A percentile compares a stretch with the other conserved stretches of the same genome.
Conservation (phyloP, 2,113 vertebrate species). For the Laticauda colubrina region DNA sequence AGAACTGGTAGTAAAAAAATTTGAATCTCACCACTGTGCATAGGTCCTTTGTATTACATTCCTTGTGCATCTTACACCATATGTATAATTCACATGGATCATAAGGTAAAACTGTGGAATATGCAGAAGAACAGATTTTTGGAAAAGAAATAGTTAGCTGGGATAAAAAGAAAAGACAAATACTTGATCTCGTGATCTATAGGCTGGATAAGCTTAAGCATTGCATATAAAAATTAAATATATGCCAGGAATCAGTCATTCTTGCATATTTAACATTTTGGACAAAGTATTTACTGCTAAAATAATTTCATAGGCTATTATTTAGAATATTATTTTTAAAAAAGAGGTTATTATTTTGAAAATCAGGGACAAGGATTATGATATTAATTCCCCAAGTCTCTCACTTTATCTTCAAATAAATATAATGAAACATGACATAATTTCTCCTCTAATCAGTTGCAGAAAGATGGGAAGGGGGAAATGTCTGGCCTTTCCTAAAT, state of each 20-base stretch:
- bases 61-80: neutral
- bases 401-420: constrained; percentile 27
- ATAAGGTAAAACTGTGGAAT: neutral
- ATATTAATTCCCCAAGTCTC: constrained; percentile 30
- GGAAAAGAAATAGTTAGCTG: neutral
- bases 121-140: neutral
- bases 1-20: no score
- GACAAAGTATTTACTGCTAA: neutral
- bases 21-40: neutral
- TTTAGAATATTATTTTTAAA: constrained; percentile 3
- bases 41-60: neutral
- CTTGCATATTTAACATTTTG: neutral
- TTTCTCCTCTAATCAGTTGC: constrained; percentile 34
- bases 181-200: neutral
- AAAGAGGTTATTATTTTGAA: neutral
- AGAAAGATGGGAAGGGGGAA: neutral
- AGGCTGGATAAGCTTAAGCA: neutral
- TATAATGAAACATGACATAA: constrained; percentile 28
- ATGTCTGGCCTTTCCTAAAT: neutral
- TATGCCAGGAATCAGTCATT: neutral
- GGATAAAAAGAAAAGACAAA: neutral
- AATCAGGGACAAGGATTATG: constrained; percentile 12
- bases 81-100: neutral
- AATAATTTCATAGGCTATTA: neutral
- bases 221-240: neutral